These are phyloP conservation scores for Xerus inauris DNA, from an alignment of 2,113 vertebrate genomes.

Conservation along the genomic window DNA sequence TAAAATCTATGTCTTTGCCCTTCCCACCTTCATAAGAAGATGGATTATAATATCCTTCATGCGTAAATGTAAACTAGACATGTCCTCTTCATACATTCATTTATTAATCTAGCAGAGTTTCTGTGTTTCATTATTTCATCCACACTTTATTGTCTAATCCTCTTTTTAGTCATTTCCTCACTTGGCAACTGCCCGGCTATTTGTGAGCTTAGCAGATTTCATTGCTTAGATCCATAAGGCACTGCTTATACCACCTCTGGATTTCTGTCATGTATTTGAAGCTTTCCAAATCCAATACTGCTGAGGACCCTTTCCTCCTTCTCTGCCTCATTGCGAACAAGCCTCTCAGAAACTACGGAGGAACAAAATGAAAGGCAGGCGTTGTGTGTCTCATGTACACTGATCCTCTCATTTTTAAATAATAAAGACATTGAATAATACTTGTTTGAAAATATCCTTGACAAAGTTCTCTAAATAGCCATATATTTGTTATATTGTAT, in stretches of 20 bases:
- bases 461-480: conserved; percentile 39
- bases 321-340: not conserved
- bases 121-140: not conserved
- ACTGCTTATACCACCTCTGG: not conserved
- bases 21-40: not conserved
- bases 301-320: not conserved
- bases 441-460: not conserved
- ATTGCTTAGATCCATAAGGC: not conserved
- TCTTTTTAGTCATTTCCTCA: not conserved
- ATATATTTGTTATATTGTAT: conserved; percentile 47
- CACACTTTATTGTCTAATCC: not conserved
- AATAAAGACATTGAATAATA: conserved; percentile 51
- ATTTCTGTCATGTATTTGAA: not conserved
- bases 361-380: not conserved
- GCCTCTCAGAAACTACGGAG: not conserved
- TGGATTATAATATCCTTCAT: not conserved
- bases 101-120: not conserved
- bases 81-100: not conserved
- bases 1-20: not conserved
- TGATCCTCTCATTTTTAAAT: not conserved
- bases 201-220: too few relatives aligned
- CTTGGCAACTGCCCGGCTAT: too few relatives aligned
- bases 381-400: not conserved
- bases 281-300: not conserved
- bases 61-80: not conserved